These are phyloP conservation scores for Pluvialis apricaria DNA, from an alignment of 2,113 vertebrate genomes.

Conservation along the genomic window DNA sequence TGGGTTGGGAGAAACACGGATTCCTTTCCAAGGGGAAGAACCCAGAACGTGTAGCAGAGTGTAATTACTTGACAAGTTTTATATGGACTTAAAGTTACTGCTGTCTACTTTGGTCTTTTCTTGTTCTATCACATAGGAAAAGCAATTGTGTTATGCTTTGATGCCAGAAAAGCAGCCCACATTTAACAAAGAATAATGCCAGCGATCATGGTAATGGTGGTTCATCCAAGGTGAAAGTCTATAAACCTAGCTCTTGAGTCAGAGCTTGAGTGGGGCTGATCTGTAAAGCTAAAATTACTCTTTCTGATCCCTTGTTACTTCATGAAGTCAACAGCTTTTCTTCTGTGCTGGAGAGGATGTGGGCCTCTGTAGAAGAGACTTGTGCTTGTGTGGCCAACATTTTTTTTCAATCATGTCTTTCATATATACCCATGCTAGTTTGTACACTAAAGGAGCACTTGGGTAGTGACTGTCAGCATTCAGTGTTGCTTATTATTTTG, in stretches of 20 bases:
- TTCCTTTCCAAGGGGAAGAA: not conserved
- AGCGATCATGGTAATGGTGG: not conserved
- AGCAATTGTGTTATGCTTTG: not conserved
- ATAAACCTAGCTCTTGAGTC: not conserved
- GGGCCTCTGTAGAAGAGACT: not conserved
- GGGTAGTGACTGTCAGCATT: not conserved
- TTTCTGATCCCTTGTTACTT: not conserved
- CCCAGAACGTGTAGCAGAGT: not conserved
- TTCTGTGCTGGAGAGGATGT: not conserved
- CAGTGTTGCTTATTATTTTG: not conserved
- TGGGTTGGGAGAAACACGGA: not conserved
- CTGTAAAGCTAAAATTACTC: not conserved
- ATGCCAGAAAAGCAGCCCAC: not conserved
- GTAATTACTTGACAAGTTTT: not conserved
- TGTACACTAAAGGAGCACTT: not conserved
- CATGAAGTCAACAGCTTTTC: not conserved
- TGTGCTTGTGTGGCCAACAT: not conserved
- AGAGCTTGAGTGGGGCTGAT: not conserved
- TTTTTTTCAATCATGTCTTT: not conserved
- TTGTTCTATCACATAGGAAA: not conserved
- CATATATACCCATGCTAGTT: not conserved
- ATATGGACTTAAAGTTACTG: not conserved
- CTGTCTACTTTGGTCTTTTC: not conserved
- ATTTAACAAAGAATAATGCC: not conserved
- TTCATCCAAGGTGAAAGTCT: not conserved